Conservation (phyloP, 2,797 vertebrate species). For the Oceanodroma leucorhoa region DNA sequence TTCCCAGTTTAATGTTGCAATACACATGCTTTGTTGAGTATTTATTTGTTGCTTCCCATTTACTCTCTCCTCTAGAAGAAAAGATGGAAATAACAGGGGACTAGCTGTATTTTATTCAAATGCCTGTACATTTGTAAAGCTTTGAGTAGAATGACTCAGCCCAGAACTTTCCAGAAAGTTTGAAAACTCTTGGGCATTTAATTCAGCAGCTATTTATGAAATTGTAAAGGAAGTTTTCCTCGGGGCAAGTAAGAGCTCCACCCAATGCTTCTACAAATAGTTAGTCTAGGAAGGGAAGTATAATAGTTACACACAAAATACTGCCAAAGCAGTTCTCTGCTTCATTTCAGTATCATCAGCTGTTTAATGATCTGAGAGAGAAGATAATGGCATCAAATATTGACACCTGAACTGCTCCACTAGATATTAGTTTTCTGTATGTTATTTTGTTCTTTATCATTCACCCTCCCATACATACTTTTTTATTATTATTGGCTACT, state of each 20-base stretch:
- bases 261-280: not conserved
- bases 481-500: constrained; percentile 28
- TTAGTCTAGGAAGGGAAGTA: constrained; percentile 2
- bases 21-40: not conserved
- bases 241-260: not conserved
- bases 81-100: not conserved
- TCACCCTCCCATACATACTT: not conserved
- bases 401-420: constrained; percentile 51
- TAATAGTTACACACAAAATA: constrained; percentile 35
- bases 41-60: not conserved
- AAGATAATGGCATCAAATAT: constrained; percentile 55
- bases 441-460: constrained; percentile 25
- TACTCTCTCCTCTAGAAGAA: not conserved
- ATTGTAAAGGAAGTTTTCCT: constrained; percentile 1
- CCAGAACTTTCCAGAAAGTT: not conserved
- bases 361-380: constrained; percentile 56
- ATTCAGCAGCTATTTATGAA: constrained; percentile 9
- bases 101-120: not conserved
- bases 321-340: constrained; percentile 26
- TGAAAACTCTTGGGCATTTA: not conserved
- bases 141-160: not conserved
- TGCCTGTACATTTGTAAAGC: not conserved
- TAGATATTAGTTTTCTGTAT: constrained; percentile 50
- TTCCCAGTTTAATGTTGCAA: not conserved
- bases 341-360: constrained; percentile 51